phyloP scores from a whole-genome alignment of 2,797 vertebrate species.

The Thripadectes ignobilis region DNA sequence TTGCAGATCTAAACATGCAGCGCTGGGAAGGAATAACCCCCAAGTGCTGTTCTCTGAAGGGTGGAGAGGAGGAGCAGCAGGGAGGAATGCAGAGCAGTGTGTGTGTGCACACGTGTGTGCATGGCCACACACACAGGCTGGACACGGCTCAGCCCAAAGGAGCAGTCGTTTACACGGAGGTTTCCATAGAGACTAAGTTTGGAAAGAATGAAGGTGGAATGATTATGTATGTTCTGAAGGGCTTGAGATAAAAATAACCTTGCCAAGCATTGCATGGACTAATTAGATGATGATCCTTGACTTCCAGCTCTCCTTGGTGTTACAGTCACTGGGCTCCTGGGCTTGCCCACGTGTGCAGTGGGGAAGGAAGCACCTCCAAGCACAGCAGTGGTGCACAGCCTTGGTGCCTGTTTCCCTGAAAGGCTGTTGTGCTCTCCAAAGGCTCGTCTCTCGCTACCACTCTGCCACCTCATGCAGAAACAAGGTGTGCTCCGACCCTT shows the following conservation, averaged over 20 bases:
- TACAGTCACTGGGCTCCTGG: background rate
- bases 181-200: conserved; percentile 72
- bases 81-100: background rate
- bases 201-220: conserved; percentile 47
- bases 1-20: background rate
- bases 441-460: fast-evolving
- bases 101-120: too few relatives aligned
- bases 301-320: conserved; percentile 10
- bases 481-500: background rate
- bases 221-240: conserved; percentile 53
- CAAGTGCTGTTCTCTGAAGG: background rate
- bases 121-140: background rate
- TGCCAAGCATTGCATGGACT: background rate
- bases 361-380: background rate
- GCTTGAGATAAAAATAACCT: conserved; percentile 70
- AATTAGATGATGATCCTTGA: conserved; percentile 32
- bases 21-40: background rate
- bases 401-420: background rate
- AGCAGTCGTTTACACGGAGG: conserved; percentile 4
- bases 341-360: background rate
- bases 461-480: background rate
- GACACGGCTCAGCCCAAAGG: fast-evolving
- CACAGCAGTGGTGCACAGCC: background rate
- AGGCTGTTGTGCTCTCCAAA: background rate
- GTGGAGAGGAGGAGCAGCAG: background rate